Conservation (phyloP, 37 sponge, comb jelly and placozoan genomes). For the Cliona cf. orientalis region DNA sequence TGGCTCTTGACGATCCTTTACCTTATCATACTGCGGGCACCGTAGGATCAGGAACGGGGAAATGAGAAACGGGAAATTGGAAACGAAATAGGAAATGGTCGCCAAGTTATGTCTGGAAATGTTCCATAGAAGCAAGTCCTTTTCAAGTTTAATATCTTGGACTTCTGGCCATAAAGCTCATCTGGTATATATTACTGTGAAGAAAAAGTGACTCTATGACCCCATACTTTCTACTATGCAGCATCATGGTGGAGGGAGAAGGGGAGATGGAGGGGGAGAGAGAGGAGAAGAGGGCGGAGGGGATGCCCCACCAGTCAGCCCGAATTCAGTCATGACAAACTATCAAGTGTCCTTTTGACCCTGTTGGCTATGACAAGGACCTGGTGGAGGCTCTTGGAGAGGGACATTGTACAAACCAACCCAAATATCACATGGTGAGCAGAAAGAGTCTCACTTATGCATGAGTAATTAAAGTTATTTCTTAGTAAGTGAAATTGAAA, state of each 20-base stretch:
- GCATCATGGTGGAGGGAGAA: neutral
- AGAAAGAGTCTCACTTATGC: too few species aligned
- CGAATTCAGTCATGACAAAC: conserved; percentile 92
- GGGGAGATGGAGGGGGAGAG: neutral
- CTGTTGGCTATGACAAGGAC: conserved; percentile 93
- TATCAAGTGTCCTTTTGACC: conserved; percentile 75
- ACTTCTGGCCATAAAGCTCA: too few species aligned
- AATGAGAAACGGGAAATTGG: too few species aligned
- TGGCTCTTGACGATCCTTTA: too few species aligned
- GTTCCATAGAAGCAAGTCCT: too few species aligned
- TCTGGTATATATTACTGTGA: too few species aligned
- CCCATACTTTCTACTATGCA: neutral
- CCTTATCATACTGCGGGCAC: conserved; percentile 37
- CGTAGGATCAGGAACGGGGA: conserved; percentile 76
- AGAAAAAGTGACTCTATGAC: neutral
- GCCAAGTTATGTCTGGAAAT: too few species aligned
- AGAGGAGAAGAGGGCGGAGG: neutral
- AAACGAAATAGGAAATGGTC: too few species aligned
- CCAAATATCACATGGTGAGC: conserved; percentile 91
- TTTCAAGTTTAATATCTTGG: too few species aligned
- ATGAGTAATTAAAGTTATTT: too few species aligned
- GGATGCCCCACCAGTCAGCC: conserved; percentile 19
- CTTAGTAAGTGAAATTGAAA: too few species aligned
- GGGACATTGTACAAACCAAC: conserved; percentile 91
- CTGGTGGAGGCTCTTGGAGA: conserved; percentile 93